Percentiles rank a stretch among this genome's conserved stretches.
Conservation (phyloP, 2,888 invertebrate species). For the Hypsopygia costalis region DNA sequence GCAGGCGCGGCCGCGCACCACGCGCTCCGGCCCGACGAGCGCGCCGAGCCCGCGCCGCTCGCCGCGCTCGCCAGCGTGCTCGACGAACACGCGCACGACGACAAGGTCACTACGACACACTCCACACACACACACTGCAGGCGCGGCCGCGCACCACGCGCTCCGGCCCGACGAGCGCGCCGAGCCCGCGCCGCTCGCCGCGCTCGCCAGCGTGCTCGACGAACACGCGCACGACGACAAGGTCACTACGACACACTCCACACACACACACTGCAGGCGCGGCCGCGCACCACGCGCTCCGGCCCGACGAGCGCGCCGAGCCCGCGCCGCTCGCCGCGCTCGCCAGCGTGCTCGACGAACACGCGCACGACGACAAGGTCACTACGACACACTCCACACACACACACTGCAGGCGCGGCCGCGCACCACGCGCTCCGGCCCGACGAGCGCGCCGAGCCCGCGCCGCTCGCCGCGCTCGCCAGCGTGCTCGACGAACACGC, state of each 20-base stretch:
- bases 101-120: too few species aligned
- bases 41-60: constrained; percentile 87
- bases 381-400: too few species aligned
- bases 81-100: constrained; percentile 63
- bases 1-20: constrained; percentile 90
- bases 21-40: constrained; percentile 81
- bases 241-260: too few species aligned
- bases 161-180: constrained; percentile 83
- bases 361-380: constrained; percentile 74
- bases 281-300: constrained; percentile 86
- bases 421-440: constrained; percentile 85
- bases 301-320: constrained; percentile 84
- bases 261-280: constrained; percentile 89
- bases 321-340: constrained; percentile 88
- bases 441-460: constrained; percentile 88
- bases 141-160: constrained; percentile 88
- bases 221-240: constrained; percentile 65
- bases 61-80: constrained; percentile 87
- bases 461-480: constrained; percentile 84
- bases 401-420: too few species aligned
- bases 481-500: constrained; percentile 47
- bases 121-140: too few species aligned
- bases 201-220: constrained; percentile 82
- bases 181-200: constrained; percentile 88
- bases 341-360: constrained; percentile 50